Evolutionary conservation across 2,797 vertebrate genomes (phyloP).

Genomic region (Brachyalestes nurse): DNA sequence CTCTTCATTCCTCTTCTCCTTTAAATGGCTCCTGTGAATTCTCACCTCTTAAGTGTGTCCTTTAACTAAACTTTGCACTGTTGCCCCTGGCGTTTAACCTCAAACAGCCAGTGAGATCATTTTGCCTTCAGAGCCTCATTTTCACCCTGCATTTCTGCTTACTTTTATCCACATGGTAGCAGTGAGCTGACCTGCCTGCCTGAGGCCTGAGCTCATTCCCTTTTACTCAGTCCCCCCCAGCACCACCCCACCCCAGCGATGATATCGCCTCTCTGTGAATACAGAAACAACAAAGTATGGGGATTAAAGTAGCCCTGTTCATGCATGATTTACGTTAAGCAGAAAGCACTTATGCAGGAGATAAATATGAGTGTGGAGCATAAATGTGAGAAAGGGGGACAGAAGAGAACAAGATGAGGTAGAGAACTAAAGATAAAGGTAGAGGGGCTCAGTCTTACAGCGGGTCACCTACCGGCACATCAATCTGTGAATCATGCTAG

Average conservation of each 20-base stretch:
- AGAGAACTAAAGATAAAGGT: slow-evolving; percentile 14
- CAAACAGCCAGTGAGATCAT: slow-evolving; percentile 40
- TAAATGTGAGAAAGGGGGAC: slow-evolving; percentile 32
- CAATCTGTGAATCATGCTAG: slow-evolving; percentile 56
- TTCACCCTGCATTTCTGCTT: slow-evolving; percentile 48
- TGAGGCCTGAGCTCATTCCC: slow-evolving; percentile 24
- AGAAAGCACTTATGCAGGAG: background rate
- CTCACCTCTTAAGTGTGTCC: slow-evolving; percentile 17
- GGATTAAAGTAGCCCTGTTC: slow-evolving; percentile 20
- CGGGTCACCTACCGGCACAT: slow-evolving; percentile 13
- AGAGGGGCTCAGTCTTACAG: background rate
- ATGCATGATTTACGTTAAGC: slow-evolving; percentile 27
- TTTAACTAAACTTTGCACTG: slow-evolving; percentile 45
- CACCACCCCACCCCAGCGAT: slow-evolving; percentile 9
- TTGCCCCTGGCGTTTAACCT: slow-evolving; percentile 47
- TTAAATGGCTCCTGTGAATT: background rate
- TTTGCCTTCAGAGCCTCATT: slow-evolving; percentile 23
- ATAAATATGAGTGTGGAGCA: slow-evolving; percentile 15
- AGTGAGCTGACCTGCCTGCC: slow-evolving; percentile 44
- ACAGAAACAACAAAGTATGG: slow-evolving; percentile 16
- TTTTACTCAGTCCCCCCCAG: background rate
- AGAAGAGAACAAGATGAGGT: slow-evolving; percentile 32
- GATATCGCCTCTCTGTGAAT: slow-evolving; percentile 25
- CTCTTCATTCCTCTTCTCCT: background rate
- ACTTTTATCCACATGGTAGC: slow-evolving; percentile 34